Evolutionary conservation across 2,113 vertebrate genomes (phyloP).

Genomic region (Anarhynchus alexandrinus): DNA sequence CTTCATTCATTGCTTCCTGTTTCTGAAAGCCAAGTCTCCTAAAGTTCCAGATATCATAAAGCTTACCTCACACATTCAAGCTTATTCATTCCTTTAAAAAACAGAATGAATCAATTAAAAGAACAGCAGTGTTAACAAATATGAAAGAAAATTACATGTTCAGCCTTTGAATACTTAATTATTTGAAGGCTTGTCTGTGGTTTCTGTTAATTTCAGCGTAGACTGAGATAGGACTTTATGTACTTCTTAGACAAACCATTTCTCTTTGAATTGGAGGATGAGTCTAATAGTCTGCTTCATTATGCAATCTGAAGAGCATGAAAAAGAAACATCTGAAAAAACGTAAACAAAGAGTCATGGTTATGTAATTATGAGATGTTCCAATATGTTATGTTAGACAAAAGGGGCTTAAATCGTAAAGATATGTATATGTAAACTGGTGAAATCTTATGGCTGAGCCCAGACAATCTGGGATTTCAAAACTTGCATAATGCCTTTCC

Average conservation of each 20-base stretch:
- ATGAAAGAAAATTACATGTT: background rate
- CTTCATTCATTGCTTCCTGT: background rate
- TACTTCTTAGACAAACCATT: background rate
- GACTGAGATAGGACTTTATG: background rate
- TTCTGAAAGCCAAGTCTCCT: background rate
- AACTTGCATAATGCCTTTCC: background rate
- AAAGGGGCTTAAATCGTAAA: background rate
- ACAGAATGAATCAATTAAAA: background rate
- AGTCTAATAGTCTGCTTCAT: background rate
- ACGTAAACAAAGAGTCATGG: background rate
- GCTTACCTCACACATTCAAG: background rate
- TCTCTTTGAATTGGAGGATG: background rate
- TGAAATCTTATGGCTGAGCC: background rate
- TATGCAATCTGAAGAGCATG: background rate
- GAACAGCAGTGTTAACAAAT: background rate
- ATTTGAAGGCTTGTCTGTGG: background rate
- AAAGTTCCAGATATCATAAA: background rate
- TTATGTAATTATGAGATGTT: background rate
- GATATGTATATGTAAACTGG: background rate
- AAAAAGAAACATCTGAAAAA: background rate
- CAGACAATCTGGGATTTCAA: background rate
- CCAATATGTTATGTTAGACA: background rate
- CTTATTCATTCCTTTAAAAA: background rate
- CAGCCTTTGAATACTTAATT: background rate
- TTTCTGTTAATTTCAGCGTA: background rate